Percentiles rank a stretch among this genome's conserved stretches.
These are phyloP conservation scores for Chrysogorgia sp. DNA, from an alignment of 92 coral and sea anemone genomes.

Conservation along the genomic window DNA sequence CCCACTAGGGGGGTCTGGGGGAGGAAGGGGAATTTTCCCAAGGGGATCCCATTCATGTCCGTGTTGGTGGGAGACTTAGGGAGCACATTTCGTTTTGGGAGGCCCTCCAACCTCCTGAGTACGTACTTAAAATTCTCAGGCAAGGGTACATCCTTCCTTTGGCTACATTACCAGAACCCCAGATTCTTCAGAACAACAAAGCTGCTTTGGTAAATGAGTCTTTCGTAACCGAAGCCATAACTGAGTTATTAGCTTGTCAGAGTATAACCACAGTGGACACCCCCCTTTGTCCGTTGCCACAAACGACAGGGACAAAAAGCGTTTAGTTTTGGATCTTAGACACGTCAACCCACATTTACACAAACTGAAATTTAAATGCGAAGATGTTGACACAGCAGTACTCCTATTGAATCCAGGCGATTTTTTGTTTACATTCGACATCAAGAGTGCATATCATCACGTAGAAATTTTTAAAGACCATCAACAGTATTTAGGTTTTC, in stretches of 20 bases:
- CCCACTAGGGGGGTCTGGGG: not conserved
- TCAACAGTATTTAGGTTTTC: constrained; percentile 29
- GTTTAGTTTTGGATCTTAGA: constrained; percentile 51
- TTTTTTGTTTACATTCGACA: constrained; percentile 31
- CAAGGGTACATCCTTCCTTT: constrained; percentile 55
- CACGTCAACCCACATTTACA: constrained; percentile 58
- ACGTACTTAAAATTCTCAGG: constrained; percentile 42
- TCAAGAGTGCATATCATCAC: constrained; percentile 36
- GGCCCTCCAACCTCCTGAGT: constrained; percentile 33
- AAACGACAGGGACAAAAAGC: constrained; percentile 50
- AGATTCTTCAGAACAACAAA: constrained; percentile 44
- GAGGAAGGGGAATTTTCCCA: constrained; percentile 20
- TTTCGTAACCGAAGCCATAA: constrained; percentile 20
- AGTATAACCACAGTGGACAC: constrained; percentile 25
- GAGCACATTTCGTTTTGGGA: constrained; percentile 42
- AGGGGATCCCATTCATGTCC: constrained; percentile 15
- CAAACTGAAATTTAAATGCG: constrained; percentile 18
- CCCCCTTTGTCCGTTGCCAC: constrained; percentile 45
- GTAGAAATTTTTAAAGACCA: constrained; percentile 24
- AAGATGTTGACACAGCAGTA: constrained; percentile 19
- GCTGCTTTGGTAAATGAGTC: constrained; percentile 44
- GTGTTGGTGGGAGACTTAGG: constrained; percentile 33
- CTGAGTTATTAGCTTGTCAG: constrained; percentile 32
- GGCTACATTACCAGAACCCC: constrained; percentile 43
- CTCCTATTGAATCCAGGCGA: constrained; percentile 7